Evolutionary conservation across 2,113 vertebrate species (phyloP), one percentile per base, ranked within the genome.

Genomic region (Penelope pileata): DNA sequence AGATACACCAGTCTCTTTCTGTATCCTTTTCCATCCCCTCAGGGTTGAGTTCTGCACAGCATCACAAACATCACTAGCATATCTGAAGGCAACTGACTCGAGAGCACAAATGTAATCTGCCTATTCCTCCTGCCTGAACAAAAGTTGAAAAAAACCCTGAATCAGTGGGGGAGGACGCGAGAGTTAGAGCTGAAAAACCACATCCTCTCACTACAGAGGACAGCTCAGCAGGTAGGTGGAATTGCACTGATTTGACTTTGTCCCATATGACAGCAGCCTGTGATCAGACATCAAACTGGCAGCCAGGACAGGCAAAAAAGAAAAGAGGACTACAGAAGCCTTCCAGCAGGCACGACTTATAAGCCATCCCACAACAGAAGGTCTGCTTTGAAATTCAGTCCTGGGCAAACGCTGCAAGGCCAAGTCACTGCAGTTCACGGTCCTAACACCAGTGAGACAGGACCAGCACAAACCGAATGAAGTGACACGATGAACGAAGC

Each of bases 211-310:
- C 67, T 93, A 51, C 22, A 69, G 42, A 40, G 17, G 32, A 64
- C 1, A 0, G 63, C 68, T 90, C 75, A 90, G 78, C 59, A 83
- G 54, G 53, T 54, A 88, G 38, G 26, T 29, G 32, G 34, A 83
- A 80, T 47, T 54, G 59, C 0, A 0, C 50, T 88, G 72, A 83
- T 93, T 83, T 94, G 72, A 91, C 1, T 6, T 22, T 62, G 67
- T 73, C 84, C 84, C 23, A 12, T 69, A 73, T 0, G 7, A 91
- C 58, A 89, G 43, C 66, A 94, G 58, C 11, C 59, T 91, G 59
- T 76, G 70, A 94, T 93, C 87, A 75, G 70, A 74, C 63, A 87
- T 73, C 58, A 63, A 70, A 76, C 78, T 43, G 70, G 29, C 42
- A 84, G 48, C 36, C 40, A 67, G 70, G 58, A 45, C 4, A 90